Conservation (phyloP, 2,797 vertebrate genomes). For the Premnoplex brunnescens region DNA sequence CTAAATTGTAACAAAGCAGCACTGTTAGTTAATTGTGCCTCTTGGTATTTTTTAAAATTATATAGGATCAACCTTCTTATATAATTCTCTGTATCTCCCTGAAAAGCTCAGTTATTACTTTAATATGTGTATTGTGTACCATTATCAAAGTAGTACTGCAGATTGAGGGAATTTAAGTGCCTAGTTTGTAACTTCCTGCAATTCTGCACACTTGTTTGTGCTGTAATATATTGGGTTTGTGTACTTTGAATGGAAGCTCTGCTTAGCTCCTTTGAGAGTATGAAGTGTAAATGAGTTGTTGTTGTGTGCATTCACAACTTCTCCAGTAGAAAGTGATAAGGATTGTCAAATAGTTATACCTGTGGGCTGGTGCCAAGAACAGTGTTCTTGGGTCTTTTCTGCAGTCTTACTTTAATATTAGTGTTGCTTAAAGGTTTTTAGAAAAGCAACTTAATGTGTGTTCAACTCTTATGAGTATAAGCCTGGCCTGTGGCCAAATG, state of each 20-base stretch:
- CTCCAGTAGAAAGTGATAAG: background rate
- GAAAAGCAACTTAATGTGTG: constrained; percentile 1
- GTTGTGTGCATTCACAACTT: background rate
- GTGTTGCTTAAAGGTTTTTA: constrained; percentile 30
- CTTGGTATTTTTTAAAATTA: background rate
- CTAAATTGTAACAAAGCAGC: background rate
- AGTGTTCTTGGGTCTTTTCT: background rate
- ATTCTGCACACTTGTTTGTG: background rate
- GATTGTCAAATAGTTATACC: background rate
- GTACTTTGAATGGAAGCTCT: background rate
- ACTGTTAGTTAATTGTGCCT: background rate
- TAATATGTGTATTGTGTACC: background rate
- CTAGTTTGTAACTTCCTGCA: background rate
- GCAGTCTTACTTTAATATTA: constrained; percentile 20
- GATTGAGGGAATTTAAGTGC: background rate
- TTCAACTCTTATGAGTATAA: background rate
- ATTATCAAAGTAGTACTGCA: background rate
- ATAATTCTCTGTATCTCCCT: background rate
- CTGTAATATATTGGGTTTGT: background rate
- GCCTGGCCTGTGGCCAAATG: constrained; percentile 23
- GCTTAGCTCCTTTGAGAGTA: background rate
- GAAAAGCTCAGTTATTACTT: background rate
- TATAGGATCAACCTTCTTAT: background rate
- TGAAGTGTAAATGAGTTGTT: background rate
- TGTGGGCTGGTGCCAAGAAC: background rate